Percentiles rank a stretch among this genome's conserved stretches.
Conservation (phyloP, 2,797 vertebrate genomes). For the Antennarius maculatus region DNA sequence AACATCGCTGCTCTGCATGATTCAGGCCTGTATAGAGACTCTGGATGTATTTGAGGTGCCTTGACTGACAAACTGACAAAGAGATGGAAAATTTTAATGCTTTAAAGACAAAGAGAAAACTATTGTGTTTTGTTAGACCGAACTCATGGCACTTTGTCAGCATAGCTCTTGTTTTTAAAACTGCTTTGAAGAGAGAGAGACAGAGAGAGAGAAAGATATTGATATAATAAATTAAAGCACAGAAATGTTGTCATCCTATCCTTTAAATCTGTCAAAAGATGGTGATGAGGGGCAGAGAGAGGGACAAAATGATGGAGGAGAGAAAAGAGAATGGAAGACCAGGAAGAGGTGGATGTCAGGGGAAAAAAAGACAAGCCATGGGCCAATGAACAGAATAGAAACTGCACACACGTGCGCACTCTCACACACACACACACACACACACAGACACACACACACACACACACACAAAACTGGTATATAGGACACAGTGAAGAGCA, state of each 20-base stretch:
- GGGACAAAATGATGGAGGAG: conserved; percentile 15
- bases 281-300: neutral
- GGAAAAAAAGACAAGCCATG: too few species aligned
- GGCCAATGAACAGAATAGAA: too few species aligned
- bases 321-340: neutral
- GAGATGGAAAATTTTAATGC: too few species aligned
- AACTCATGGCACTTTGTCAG: too few species aligned
- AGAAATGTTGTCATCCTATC: neutral
- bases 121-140: too few species aligned
- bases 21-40: conserved; percentile 6
- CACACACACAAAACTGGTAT: neutral
- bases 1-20: neutral
- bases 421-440: too few species aligned
- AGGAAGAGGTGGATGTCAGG: neutral
- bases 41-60: neutral
- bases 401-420: too few species aligned
- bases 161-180: too few species aligned
- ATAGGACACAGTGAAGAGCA: too few species aligned
- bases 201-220: neutral
- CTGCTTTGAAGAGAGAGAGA: neutral
- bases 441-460: neutral
- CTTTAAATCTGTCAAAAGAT: neutral
- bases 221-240: neutral
- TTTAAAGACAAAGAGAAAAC: too few species aligned
- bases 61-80: neutral